Conservation (phyloP, 92 coral and sea anemone species). For the Porites evermanni region DNA sequence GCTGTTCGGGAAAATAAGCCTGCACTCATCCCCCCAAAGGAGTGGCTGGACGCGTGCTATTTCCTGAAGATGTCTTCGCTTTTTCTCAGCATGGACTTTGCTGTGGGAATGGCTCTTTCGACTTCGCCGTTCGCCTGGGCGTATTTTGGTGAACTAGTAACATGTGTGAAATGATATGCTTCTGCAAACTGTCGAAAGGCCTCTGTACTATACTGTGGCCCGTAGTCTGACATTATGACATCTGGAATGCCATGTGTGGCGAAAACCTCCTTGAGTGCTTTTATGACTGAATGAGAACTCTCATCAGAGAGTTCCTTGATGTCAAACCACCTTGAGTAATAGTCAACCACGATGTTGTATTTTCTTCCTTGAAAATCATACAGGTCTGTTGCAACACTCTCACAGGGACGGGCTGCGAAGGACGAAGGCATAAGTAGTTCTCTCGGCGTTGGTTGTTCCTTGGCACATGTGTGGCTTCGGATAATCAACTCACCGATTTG, state of each 20-base stretch:
- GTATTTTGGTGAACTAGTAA: conserved; percentile 67
- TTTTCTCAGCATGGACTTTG: conserved; percentile 38
- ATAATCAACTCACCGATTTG: conserved; percentile 37
- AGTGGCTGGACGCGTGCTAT: too few relatives aligned
- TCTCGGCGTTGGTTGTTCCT: conserved; percentile 33
- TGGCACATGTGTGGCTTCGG: conserved; percentile 64
- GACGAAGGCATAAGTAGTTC: conserved; percentile 68
- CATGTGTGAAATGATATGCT: conserved; percentile 40
- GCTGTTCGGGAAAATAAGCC: too few relatives aligned
- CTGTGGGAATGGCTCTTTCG: conserved; percentile 54
- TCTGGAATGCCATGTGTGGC: conserved; percentile 73
- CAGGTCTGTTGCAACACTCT: conserved; percentile 27
- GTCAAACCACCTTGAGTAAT: conserved; percentile 69
- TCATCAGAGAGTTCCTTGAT: conserved; percentile 54
- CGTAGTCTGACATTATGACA: conserved; percentile 51
- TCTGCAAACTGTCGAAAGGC: conserved; percentile 57
- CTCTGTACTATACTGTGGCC: conserved; percentile 65
- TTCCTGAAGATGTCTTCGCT: conserved; percentile 14
- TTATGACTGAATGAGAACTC: conserved; percentile 32
- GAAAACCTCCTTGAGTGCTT: conserved; percentile 47
- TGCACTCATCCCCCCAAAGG: too few relatives aligned
- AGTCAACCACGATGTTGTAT: conserved; percentile 37
- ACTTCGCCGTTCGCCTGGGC: conserved; percentile 50
- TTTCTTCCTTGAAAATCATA: conserved; percentile 10
- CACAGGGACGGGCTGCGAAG: conserved; percentile 51